Evolutionary conservation across 2,888 invertebrate species (phyloP), one percentile per base, ranked within the genome.

Genomic region (Drosophila melanocephala): DNA sequence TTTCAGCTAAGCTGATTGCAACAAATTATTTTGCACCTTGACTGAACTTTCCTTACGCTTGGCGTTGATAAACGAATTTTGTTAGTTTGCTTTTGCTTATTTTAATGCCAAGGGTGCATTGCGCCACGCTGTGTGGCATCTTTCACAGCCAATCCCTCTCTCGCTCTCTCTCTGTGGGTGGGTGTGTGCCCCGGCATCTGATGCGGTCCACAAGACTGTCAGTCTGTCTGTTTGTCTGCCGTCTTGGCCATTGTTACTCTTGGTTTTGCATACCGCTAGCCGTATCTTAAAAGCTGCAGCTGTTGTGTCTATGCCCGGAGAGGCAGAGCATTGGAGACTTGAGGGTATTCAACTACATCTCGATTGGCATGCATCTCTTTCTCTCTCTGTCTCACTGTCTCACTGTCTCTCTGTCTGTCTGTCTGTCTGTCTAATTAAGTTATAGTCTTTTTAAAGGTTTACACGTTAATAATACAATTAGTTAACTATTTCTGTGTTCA

Each of bases 21-120:
- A 87, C 87, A 87, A 87, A 87, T 87, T 87, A 87, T 87, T 87
- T 87, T 87, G 90, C 90, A 87, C 87, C 90, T 87, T 87, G 87
- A 75, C 75, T 90, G 87, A 90, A 87, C 86, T 87, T 87, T 87
- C 79, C 77, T 85, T 85, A 75, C 79, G 88, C 74, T 81, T 81
- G 89, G 90, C 90, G 90, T 88, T 88, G 89, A 87, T 89, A 90
- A 90, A 87, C 90, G 87, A 90, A 87, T 90, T 87, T 83, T 86
- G 89, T 88, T 90, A 86, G 86, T 86, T 86, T 86, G 75, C 88
- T 89, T 89, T 84, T 86, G 83, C 86, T 86, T 89, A 86, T 87
- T 86, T 86, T 89, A 87, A 87, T 81, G 72, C 79, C 59, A 65
- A 68, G 81, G 64, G 71, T 77, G 77, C 76, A 75, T 57, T 74